Evolutionary conservation across 2,797 vertebrate genomes (phyloP), one percentile per base, ranked within the genome.

Genomic region (Fistularia commersonii): DNA sequence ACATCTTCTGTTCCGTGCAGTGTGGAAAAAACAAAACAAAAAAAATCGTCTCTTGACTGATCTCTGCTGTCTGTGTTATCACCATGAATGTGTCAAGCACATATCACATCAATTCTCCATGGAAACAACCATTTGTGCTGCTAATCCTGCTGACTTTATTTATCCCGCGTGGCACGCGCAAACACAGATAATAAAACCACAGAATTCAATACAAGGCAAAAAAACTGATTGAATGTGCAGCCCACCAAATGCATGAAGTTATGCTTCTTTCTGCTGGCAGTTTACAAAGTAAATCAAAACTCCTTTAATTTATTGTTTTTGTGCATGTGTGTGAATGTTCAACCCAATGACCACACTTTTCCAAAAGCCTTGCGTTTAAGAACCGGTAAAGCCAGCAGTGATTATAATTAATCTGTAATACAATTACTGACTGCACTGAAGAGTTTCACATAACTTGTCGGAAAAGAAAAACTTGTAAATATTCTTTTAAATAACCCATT

Each of bases 31-130:
- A 0, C 35, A 31, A 9, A 48, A 41, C n/a, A n/a, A n/a, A n/a
- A n/a, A n/a, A n/a, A n/a, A n/a, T n/a, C n/a, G n/a, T n/a, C 59
- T 43, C 8, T 8, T 50, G 37, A 57, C 38, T 61, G 40, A 50
- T 57, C 13, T 41, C 7, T n/a, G n/a, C n/a, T n/a, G n/a, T n/a
- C n/a, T n/a, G n/a, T 11, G 39, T 59, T 57, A 72, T 57, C 43
- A 12, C 14, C 14, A 8, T 11, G 13, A 45, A 45, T 41, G 48
- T 69, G 51, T 64, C 57, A 49, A 41, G 39, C 34, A 48, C 34
- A 48, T 49, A 57, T 65, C 57, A 63, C 56, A 49, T 57, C 45
- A 56, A 37, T 32, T 61, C 51, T 40, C 57, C 14, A 36, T 53
- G 39, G 44, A 57, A 62, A 55, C 47, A 36, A 51, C 44, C 11